Evolutionary conservation across 2,797 vertebrate genomes (phyloP), one percentile per base, ranked within the genome.

Genomic region (Xiphorhynchus erythropygius): DNA sequence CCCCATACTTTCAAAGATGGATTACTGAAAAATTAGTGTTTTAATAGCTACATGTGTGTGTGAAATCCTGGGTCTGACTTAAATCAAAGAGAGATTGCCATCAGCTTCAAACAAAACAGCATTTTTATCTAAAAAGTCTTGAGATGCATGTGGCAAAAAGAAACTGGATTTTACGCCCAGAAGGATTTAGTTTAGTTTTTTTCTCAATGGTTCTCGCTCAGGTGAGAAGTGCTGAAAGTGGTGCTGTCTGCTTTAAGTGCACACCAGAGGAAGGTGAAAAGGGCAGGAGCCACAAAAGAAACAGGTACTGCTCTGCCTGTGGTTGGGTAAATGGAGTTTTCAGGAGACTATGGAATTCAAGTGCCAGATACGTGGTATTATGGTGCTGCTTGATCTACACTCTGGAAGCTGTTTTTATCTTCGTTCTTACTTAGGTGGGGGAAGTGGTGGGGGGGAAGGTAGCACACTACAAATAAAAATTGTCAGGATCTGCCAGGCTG

Each of bases 21-120:
- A n/a, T 69, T 69, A 80, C 13, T 70, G 73, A 87, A 87, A 96
- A 90, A 49, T 28, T 27, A 73, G 4, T 44, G 64, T 83, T 64
- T 60, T 80, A 41, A 71, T 42, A 79, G 70, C 56, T 68, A 57
- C 0, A 0, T 39, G 18, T 0, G 1, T 4, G 13, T 32, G 25
- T 2, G 2, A 92, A 90, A 77, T 46, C 37, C 37, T 39, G 11
- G 21, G 44, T 52, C 59, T 2, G 2, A 79, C 21, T 75, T 59
- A 92, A 94, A 87, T 49, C 30, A 32, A 49, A 69, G 44, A 63
- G 11, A 77, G 14, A 80, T 2, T 59, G 50, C 30, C 77, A 65
- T 37, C 50, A 79, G 21, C 33, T 81, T 60, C 46, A 71, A 57
- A 46, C 1, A 13, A 78, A 64, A 8, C 0, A 18, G 3, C 8